These are phyloP conservation scores for Takifugu ocellatus DNA, from an alignment of 2,797 vertebrate species.

Conservation along the genomic window DNA sequence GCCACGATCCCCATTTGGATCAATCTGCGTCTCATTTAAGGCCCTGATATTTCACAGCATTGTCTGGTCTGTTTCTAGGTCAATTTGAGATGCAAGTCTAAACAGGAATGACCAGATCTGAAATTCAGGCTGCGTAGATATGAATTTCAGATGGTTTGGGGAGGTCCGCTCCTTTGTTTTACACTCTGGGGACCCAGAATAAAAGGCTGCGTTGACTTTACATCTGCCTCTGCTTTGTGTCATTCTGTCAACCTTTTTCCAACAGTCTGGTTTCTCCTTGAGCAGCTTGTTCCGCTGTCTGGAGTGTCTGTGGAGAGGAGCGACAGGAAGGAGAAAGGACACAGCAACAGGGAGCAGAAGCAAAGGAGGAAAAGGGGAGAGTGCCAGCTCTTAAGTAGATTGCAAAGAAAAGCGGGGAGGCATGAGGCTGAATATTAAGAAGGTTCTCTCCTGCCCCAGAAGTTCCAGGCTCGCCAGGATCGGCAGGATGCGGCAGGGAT, in stretches of 20 bases:
- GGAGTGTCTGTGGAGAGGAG: slow-evolving; percentile 14
- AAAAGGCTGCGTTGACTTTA: slow-evolving; percentile 25
- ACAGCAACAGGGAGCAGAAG: slow-evolving; percentile 42
- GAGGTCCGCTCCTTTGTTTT: slow-evolving; percentile 7
- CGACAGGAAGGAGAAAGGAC: slow-evolving; percentile 44
- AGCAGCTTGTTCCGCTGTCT: slow-evolving; percentile 37
- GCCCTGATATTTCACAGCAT: too few species aligned
- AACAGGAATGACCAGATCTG: too few species aligned
- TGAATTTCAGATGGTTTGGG: too few species aligned
- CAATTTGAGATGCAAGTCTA: too few species aligned
- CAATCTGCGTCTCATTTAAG: too few species aligned
- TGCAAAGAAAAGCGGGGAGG: slow-evolving; percentile 68
- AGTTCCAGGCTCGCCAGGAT: slow-evolving; percentile 49
- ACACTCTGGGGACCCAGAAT: slow-evolving; percentile 3
- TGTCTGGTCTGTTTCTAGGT: too few species aligned
- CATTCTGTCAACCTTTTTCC: slow-evolving; percentile 30
- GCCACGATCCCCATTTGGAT: too few species aligned
- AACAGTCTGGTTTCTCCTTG: slow-evolving; percentile 48
- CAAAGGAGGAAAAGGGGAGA: slow-evolving; percentile 60
- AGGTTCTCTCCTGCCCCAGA: slow-evolving; percentile 56
- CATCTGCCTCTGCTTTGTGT: slow-evolving; percentile 40
- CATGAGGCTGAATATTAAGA: slow-evolving; percentile 75
- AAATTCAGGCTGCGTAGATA: too few species aligned
- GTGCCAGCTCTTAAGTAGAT: slow-evolving; percentile 76
- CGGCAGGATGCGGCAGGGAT: slow-evolving; percentile 28